Conservation (phyloP, 1,140 invertebrate species). For the Acromyrmex echinatior region DNA sequence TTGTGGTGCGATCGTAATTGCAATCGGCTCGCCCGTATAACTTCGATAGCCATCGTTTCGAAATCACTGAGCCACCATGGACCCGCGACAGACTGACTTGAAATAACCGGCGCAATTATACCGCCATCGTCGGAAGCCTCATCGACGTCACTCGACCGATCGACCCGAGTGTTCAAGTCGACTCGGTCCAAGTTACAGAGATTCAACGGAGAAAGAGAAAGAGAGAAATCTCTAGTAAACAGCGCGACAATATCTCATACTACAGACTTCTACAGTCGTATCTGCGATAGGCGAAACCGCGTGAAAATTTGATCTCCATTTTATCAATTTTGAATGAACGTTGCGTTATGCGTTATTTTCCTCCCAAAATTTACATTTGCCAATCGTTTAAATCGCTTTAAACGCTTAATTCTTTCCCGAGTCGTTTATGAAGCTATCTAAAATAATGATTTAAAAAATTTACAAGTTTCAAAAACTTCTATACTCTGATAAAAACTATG, state of each 20-base stretch:
- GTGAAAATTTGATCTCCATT: slow-evolving; percentile 27
- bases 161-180: slow-evolving; percentile 37
- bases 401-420: neutral
- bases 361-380: neutral
- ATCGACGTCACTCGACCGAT: slow-evolving; percentile 62
- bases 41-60: slow-evolving; percentile 62
- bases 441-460: neutral
- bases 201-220: neutral
- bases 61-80: slow-evolving; percentile 56
- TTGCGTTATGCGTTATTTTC: too few species aligned
- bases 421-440: neutral
- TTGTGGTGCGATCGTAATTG: slow-evolving; percentile 49
- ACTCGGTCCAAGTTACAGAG: slow-evolving; percentile 63
- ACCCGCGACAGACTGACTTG: slow-evolving; percentile 35
- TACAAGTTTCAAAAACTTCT: neutral
- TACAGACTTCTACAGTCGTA: neutral
- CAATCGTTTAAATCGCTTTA: neutral
- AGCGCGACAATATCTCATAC: slow-evolving; percentile 42
- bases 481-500: slow-evolving; percentile 4
- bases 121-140: slow-evolving; percentile 40
- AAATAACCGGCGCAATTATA: slow-evolving; percentile 69
- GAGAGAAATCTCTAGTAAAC: slow-evolving; percentile 35
- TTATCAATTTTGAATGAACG: neutral
- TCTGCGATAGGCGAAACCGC: neutral
- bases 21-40: slow-evolving; percentile 59